Evolutionary conservation across 1,140 invertebrate genomes (phyloP).

Genomic region (Drosophila eugracilis): DNA sequence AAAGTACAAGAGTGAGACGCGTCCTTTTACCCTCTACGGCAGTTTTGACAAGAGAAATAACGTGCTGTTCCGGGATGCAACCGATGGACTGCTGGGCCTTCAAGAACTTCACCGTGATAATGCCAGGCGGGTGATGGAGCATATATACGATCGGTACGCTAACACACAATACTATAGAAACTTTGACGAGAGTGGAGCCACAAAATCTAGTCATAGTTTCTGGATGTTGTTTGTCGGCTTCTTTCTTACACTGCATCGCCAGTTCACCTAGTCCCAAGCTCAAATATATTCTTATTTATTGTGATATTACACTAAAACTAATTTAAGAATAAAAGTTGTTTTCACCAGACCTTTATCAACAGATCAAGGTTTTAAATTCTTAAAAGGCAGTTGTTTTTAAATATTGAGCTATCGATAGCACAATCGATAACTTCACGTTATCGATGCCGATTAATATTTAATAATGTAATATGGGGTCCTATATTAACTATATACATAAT

Average conservation of each 20-base stretch:
- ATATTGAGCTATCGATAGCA: background rate
- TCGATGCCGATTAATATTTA: background rate
- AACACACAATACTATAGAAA: conserved; percentile 52
- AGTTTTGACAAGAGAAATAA: conserved; percentile 87
- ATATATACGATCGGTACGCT: conserved; percentile 71
- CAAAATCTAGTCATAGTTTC: background rate
- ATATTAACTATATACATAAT: no score
- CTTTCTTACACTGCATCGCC: background rate
- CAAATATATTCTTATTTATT: conserved; percentile 69
- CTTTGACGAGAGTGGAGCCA: conserved; percentile 16
- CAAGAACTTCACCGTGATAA: conserved; percentile 83
- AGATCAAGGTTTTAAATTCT: background rate
- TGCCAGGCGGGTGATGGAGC: conserved; percentile 68
- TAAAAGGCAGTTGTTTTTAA: background rate
- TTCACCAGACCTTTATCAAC: conserved; percentile 24
- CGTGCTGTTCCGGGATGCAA: conserved; percentile 90
- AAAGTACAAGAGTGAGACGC: conserved; percentile 86
- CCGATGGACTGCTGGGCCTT: conserved; percentile 85
- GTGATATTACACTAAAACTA: conserved; percentile 75
- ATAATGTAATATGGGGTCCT: no score
- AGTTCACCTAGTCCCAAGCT: conserved; percentile 29
- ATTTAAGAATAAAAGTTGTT: conserved; percentile 44
- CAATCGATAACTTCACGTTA: background rate
- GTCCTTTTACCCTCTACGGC: conserved; percentile 89
- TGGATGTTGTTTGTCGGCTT: conserved; percentile 20